Conservation (phyloP, 2,113 vertebrate genomes). For the Paracanthobrama guichenoti region DNA sequence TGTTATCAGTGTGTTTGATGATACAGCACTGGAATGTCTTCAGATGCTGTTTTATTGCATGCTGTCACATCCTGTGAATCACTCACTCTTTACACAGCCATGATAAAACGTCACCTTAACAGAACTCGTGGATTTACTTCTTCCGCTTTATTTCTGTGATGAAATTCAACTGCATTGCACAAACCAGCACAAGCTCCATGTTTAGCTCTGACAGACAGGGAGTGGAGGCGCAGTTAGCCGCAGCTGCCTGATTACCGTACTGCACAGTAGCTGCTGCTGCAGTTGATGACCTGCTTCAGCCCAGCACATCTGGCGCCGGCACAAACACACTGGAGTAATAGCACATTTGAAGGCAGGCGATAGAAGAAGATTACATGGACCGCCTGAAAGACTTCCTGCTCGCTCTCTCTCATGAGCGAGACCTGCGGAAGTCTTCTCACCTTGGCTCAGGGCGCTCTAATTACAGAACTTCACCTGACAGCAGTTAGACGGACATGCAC, state of each 20-base stretch:
- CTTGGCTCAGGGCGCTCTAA: constrained; percentile 72
- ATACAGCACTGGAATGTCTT: constrained; percentile 2
- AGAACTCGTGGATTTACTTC: not conserved
- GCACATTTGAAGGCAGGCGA: constrained; percentile 64
- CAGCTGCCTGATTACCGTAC: constrained; percentile 69
- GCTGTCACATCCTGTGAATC: constrained; percentile 47
- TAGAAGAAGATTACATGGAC: constrained; percentile 67
- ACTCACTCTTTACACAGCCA: constrained; percentile 30
- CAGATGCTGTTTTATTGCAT: constrained; percentile 33
- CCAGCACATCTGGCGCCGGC: constrained; percentile 78
- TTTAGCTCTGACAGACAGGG: constrained; percentile 51
- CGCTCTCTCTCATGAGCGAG: constrained; percentile 64
- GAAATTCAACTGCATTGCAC: not conserved
- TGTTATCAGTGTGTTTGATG: constrained; percentile 20
- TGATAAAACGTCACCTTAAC: constrained; percentile 9
- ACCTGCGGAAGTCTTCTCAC: constrained; percentile 72
- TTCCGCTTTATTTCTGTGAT: not conserved
- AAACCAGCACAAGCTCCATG: not conserved
- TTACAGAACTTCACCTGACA: constrained; percentile 68
- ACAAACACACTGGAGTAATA: constrained; percentile 68
- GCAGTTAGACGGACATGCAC: constrained; percentile 63
- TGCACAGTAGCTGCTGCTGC: constrained; percentile 61
- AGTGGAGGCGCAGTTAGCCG: constrained; percentile 61
- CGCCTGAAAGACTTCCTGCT: constrained; percentile 67
- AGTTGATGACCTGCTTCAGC: constrained; percentile 69